Conservation (phyloP, 1,140 invertebrate genomes). For the Drosophila leontia region DNA sequence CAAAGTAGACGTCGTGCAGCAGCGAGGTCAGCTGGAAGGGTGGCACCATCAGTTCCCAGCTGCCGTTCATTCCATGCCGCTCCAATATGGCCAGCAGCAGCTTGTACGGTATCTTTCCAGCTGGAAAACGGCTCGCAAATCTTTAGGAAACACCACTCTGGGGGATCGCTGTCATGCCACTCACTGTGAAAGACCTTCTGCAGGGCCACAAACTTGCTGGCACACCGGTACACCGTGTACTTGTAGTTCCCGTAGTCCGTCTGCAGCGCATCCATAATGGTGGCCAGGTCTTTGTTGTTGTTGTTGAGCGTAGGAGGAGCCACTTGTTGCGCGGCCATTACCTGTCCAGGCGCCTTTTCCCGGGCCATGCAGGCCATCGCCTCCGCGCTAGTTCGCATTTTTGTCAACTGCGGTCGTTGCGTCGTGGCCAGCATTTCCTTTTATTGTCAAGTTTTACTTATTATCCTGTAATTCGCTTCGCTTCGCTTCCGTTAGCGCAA, state of each 20-base stretch:
- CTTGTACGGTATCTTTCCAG: conserved; percentile 75
- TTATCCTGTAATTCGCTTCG: conserved; percentile 6
- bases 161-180: conserved; percentile 8
- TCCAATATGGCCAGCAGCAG: conserved; percentile 74
- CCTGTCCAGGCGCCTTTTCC: conserved; percentile 46
- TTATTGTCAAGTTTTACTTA: background rate
- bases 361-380: conserved; percentile 43
- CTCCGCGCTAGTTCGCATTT: conserved; percentile 47
- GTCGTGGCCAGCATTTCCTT: conserved; percentile 6
- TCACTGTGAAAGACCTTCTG: conserved; percentile 80
- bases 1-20: conserved; percentile 79
- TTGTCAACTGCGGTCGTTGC: conserved; percentile 40
- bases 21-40: conserved; percentile 80
- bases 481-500: conserved; percentile 69
- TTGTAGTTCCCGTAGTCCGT: conserved; percentile 71
- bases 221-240: conserved; percentile 82
- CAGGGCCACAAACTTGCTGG: conserved; percentile 71
- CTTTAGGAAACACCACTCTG: background rate
- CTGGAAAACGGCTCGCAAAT: conserved; percentile 35
- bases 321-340: conserved; percentile 42
- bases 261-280: conserved; percentile 68
- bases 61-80: conserved; percentile 67
- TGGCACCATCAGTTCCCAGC: conserved; percentile 72
- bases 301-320: background rate
- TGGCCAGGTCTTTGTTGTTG: conserved; percentile 54